phyloP scores from a whole-genome alignment of 2,797 vertebrate genomes.

The Pipistrellus kuhlii region DNA sequence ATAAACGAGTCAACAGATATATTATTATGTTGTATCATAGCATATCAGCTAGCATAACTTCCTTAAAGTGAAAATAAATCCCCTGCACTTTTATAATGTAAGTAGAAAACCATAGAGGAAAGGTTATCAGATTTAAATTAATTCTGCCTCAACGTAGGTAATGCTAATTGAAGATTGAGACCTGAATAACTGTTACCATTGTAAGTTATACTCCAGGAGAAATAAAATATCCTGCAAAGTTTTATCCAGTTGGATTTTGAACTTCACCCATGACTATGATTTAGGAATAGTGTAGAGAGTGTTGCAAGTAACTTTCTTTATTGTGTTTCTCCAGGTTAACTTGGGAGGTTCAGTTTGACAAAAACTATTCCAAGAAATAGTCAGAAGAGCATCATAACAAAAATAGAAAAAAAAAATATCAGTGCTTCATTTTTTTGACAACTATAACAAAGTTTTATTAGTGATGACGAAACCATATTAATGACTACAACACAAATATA shows the following conservation, averaged over 20 bases:
- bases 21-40: slow-evolving; percentile 13
- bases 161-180: not conserved
- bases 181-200: not conserved
- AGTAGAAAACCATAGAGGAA: not conserved
- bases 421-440: not conserved
- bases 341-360: not conserved
- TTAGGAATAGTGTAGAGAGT: not conserved
- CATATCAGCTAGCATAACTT: not conserved
- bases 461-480: not conserved
- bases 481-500: not conserved
- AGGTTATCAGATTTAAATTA: not conserved
- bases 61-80: not conserved
- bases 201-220: not conserved
- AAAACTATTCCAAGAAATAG: not conserved
- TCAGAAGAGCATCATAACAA: not conserved
- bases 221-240: not conserved
- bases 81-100: not conserved
- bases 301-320: not conserved
- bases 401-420: not conserved
- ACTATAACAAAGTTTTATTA: not conserved
- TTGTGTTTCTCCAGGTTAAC: not conserved
- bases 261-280: not conserved
- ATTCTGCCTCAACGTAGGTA: not conserved
- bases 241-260: slow-evolving; percentile 29
- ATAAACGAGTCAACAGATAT: not conserved